Evolutionary conservation across 2,888 invertebrate species (phyloP), one percentile per base, ranked within the genome.

Genomic region (Torymus tubicola): DNA sequence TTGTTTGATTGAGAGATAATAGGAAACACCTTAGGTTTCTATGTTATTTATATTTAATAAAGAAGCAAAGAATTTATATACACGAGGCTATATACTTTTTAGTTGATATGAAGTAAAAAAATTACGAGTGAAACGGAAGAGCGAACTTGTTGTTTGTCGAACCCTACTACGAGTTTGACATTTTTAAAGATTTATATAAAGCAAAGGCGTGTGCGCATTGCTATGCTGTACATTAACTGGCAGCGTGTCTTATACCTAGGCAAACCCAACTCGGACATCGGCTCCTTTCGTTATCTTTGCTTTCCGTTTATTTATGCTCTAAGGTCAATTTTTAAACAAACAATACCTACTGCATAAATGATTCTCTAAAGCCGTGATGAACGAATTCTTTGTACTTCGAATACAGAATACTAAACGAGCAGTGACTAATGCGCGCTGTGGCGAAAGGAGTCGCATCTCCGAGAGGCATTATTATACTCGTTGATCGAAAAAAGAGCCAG

Each of bases 101-200:
- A 82, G 80, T 80, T 80, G 5, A 61, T 79, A 64, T 14, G 55
- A 63, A 52, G 42, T 42, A 42, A 42, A 70, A 77, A 71, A 78
- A 63, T 61, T 21, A 67, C 10, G 67, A 63, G 42, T 63, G 55
- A 71, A 42, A 72, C 10, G 60, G 58, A 79, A 74, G 60, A 70
- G 58, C 58, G 60, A 42, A 69, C 53, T 80, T 82, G 80, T 82
- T 82, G 31, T 82, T 82, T 82, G 80, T 80, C 80, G 65, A 80
- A 77, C 77, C 69, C 70, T 21, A 63, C 31, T 42, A 50, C 24
- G 74, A 80, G 79, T 80, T 82, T 77, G 80, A 74, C 73, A 63
- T 77, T 82, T 80, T 77, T 80, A 79, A 82, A 77, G 76, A 80
- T 82, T 82, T 77, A 82, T 80, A 82, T 67, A 50, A 71, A 75